Conservation (phyloP, 1,140 invertebrate genomes). For the Melitaea cinxia region DNA sequence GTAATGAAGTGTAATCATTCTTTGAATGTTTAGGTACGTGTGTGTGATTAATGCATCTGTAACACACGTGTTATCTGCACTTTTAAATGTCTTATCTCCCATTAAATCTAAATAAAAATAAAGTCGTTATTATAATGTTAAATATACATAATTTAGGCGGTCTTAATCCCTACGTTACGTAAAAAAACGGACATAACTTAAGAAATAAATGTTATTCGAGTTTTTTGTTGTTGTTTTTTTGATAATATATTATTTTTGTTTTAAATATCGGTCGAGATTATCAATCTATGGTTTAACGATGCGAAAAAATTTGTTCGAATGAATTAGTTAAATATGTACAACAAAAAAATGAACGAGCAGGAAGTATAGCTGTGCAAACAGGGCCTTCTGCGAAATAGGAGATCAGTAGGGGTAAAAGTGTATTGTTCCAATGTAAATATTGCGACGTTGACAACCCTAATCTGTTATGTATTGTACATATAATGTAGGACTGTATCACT, state of each 20-base stretch:
- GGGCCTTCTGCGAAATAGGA: slow-evolving; percentile 56
- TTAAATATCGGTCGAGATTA: background rate
- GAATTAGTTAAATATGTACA: slow-evolving; percentile 36
- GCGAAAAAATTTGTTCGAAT: slow-evolving; percentile 31
- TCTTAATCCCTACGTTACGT: background rate
- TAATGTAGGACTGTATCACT: slow-evolving; percentile 10
- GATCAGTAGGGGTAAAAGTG: slow-evolving; percentile 35
- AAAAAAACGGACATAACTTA: background rate
- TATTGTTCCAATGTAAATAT: slow-evolving; percentile 39
- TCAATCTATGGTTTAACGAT: slow-evolving; percentile 4
- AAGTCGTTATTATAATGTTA: background rate
- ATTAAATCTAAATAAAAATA: background rate
- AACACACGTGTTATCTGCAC: background rate
- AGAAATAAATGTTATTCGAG: background rate
- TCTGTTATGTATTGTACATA: slow-evolving; percentile 16
- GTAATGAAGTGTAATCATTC: background rate
- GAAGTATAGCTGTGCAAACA: slow-evolving; percentile 58
- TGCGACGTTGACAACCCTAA: slow-evolving; percentile 28
- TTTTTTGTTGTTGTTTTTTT: background rate
- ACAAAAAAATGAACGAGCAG: slow-evolving; percentile 55
- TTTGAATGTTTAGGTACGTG: background rate
- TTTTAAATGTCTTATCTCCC: background rate
- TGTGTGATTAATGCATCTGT: background rate
- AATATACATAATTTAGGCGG: background rate
- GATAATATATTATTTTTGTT: background rate